Conservation (phyloP, 2,888 invertebrate genomes). For the Parelbella ahira region DNA sequence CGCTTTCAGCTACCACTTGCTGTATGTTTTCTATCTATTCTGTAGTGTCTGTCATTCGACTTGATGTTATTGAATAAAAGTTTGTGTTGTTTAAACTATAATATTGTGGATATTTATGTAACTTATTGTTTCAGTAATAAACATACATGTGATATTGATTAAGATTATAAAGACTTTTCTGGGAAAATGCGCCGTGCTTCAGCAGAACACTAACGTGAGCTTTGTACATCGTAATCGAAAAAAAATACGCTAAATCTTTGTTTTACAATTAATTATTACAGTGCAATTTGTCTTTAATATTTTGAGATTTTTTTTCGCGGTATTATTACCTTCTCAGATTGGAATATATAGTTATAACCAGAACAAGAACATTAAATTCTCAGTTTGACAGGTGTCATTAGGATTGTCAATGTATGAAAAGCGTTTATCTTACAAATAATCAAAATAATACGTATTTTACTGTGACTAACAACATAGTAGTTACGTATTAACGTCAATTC, state of each 20-base stretch:
- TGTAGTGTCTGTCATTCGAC: conserved; percentile 60
- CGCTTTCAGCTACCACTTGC: conserved; percentile 56
- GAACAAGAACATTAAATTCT: conserved; percentile 35
- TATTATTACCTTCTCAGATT: conserved; percentile 19
- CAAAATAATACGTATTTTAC: conserved; percentile 53
- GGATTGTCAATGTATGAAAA: conserved; percentile 50
- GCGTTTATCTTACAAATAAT: conserved; percentile 42
- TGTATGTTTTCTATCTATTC: conserved; percentile 31
- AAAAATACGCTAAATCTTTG: conserved; percentile 21
- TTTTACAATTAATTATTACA: conserved; percentile 3
- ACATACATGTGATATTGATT: conserved; percentile 33
- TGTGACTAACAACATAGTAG: conserved; percentile 34
- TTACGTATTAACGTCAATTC: conserved; percentile 30
- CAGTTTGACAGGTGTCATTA: conserved; percentile 65
- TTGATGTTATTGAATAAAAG: conserved; percentile 69
- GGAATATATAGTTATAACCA: conserved; percentile 16
- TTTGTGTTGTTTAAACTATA: conserved; percentile 37
- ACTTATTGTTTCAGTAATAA: conserved; percentile 36
- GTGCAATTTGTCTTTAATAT: conserved; percentile 19
- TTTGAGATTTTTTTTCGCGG: conserved; percentile 21
- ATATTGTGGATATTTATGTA: conserved; percentile 36
- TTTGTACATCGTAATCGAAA: conserved; percentile 32
- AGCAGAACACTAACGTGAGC: conserved; percentile 48
- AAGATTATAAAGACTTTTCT: conserved; percentile 31
- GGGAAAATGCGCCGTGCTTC: conserved; percentile 45